Evolutionary conservation across 1,140 invertebrate genomes (phyloP).

Genomic region (Saccostrea echinata): DNA sequence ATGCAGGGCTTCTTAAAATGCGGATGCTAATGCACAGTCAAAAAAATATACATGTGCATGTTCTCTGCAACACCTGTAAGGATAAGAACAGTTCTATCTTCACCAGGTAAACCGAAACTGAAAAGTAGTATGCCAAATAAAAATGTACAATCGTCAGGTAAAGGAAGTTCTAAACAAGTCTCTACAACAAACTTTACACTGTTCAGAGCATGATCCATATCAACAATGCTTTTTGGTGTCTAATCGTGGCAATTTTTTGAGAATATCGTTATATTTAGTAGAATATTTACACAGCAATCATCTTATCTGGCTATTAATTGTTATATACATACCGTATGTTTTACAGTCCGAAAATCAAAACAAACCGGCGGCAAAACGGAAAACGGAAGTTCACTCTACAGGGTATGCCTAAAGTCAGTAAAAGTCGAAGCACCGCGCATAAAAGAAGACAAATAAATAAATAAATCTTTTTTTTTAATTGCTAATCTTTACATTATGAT

Average conservation of each 20-base stretch:
- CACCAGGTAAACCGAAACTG: no score
- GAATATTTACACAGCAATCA: background rate
- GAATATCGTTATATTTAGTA: background rate
- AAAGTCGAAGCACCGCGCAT: background rate
- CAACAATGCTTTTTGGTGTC: background rate
- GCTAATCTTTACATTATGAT: no score
- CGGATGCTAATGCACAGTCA: no score
- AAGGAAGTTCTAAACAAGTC: background rate
- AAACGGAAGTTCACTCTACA: background rate
- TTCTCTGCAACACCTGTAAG: no score
- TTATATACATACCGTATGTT: slow-evolving; percentile 13
- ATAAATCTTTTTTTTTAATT: no score
- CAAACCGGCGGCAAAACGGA: slow-evolving; percentile 37
- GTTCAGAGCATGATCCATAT: background rate
- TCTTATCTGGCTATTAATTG: background rate
- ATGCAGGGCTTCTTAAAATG: no score
- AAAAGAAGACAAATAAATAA: no score
- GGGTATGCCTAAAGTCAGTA: background rate
- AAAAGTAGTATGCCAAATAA: no score
- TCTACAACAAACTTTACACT: background rate
- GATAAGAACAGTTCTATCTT: no score
- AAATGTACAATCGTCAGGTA: no score
- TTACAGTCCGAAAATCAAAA: background rate
- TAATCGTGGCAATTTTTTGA: no score
- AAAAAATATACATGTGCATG: no score